Conservation (phyloP, 2,888 invertebrate genomes). For the Rhodophaea formosa region DNA sequence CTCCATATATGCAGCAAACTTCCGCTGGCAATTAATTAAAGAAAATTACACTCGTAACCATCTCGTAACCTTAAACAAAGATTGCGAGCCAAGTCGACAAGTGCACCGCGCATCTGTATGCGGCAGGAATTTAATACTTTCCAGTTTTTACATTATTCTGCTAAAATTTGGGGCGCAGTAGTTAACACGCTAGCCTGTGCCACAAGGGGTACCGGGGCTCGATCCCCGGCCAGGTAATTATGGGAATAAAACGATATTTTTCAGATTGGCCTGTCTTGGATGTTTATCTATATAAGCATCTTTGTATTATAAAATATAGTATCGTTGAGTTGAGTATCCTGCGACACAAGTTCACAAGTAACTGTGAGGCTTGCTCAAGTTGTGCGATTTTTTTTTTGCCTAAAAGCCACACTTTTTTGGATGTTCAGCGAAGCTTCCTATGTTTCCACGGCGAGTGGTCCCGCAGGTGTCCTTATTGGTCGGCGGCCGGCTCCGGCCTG, state of each 20-base stretch:
- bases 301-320: too few species aligned
- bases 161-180: too few species aligned
- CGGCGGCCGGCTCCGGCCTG: background rate
- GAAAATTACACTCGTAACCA: background rate
- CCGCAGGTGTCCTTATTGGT: conserved; percentile 4
- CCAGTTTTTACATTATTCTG: background rate
- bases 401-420: background rate
- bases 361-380: too few species aligned
- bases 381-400: too few species aligned
- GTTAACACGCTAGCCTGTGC: too few species aligned
- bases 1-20: background rate
- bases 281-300: too few species aligned
- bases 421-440: background rate
- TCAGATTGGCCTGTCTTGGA: too few species aligned
- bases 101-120: conserved; percentile 1
- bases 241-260: too few species aligned
- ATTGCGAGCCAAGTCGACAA: background rate
- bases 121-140: background rate
- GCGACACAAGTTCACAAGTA: too few species aligned
- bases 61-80: background rate
- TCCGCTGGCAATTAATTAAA: background rate
- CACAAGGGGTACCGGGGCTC: too few species aligned
- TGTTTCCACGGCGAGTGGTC: conserved; percentile 7
- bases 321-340: too few species aligned
- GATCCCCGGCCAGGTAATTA: too few species aligned